Evolutionary conservation across 1,140 invertebrate genomes (phyloP).

Genomic region (Drosophila trapezifrons): DNA sequence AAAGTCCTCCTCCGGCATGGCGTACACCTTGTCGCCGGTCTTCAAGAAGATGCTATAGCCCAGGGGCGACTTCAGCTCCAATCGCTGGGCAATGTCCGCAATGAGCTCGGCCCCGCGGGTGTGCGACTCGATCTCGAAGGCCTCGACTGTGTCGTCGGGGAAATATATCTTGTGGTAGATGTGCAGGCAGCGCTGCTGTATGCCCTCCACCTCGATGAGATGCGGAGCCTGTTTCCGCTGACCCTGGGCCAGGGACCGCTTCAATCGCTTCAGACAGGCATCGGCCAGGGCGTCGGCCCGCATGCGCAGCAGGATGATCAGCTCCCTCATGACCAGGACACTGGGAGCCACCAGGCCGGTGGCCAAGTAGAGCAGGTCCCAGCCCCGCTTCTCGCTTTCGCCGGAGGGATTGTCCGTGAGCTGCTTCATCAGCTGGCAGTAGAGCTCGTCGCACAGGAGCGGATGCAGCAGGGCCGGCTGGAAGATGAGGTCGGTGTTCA

Average conservation of each 20-base stretch:
- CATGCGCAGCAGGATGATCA: constrained; percentile 91
- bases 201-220: constrained; percentile 96
- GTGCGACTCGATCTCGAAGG: constrained; percentile 90
- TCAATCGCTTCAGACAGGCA: constrained; percentile 92
- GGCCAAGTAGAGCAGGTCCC: constrained; percentile 96
- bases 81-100: constrained; percentile 90
- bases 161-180: constrained; percentile 97
- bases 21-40: constrained; percentile 94
- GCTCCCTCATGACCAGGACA: constrained; percentile 86
- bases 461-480: constrained; percentile 91
- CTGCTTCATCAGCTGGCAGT: constrained; percentile 97
- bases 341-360: constrained; percentile 93
- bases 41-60: constrained; percentile 97
- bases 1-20: constrained; percentile 95
- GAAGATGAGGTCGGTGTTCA: constrained; percentile 94
- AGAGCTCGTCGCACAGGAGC: constrained; percentile 94
- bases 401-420: constrained; percentile 93
- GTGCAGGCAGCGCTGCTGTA: constrained; percentile 96
- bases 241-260: constrained; percentile 91
- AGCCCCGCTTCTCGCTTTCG: constrained; percentile 94
- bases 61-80: constrained; percentile 90
- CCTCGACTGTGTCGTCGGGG: constrained; percentile 96
- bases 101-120: constrained; percentile 95
- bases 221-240: constrained; percentile 95
- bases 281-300: constrained; percentile 90